Evolutionary conservation across 2,797 vertebrate genomes (phyloP), one percentile per base, ranked within the genome.

Genomic region (Protonibea diacanthus): DNA sequence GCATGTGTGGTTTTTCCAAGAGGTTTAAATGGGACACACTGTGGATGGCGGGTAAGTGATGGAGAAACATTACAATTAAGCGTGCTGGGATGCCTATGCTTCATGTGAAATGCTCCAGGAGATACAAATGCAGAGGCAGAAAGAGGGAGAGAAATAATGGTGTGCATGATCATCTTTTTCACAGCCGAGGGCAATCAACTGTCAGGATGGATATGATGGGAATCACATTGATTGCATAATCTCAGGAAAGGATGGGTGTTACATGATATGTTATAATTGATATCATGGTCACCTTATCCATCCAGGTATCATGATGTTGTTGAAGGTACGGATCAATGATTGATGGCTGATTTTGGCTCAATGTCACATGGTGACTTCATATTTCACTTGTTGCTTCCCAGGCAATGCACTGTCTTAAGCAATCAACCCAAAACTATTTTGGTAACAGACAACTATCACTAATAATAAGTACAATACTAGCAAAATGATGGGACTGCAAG

Each of bases 81-180:
- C 78, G 64, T 57, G 74, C 71, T 66, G 77, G 76, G 82, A 84
- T 80, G 82, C 60, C 59, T 67, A 8, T 21, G 60, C 59, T 74
- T n/a, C 25, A 56, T 33, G 45, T 64, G 53, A 82, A 78, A 71
- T 79, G 71, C 33, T 72, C 65, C 38, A 80, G 44, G 33, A 78
- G 59, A 68, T 47, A 75, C 52, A 78, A 78, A 83, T 62, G 67
- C 80, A 82, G 74, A 80, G 78, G 38, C 47, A 84, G 72, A 70
- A 74, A 82, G 60, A 73, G 45, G 13, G 74, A 77, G 71, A 70
- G 74, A 86, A 64, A 86, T 91, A 88, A 90, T 90, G 88, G 86
- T 91, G 88, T 83, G 90, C 71, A 82, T 88, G 85, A 86, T 91
- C 67, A 81, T 87, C 81, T 87, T 71, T 86, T 90, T 81, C 88